Percentiles rank a stretch among this genome's conserved stretches.
phyloP scores from a whole-genome alignment of 2,113 vertebrate species.

The Spea bombifrons region DNA sequence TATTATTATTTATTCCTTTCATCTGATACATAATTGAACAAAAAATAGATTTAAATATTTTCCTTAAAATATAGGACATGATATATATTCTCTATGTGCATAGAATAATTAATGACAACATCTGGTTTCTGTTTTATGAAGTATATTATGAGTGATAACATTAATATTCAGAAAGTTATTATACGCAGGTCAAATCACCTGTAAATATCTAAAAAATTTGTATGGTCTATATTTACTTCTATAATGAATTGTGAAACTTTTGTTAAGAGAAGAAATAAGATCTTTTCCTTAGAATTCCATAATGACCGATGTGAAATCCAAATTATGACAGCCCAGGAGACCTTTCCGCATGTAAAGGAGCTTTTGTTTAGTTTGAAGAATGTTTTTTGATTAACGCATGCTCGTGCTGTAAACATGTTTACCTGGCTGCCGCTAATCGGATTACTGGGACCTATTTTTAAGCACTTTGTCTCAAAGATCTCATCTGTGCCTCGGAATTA shows the following conservation, averaged over 20 bases:
- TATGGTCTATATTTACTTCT: background rate
- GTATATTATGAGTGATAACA: too few species aligned
- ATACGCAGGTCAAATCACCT: too few species aligned
- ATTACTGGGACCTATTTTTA: conserved; percentile 22
- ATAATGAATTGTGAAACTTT: background rate
- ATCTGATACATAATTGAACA: too few species aligned
- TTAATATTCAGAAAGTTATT: too few species aligned
- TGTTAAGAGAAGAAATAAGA: background rate
- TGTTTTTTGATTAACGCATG: background rate
- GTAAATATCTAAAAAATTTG: too few species aligned
- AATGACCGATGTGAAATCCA: background rate
- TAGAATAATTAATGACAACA: too few species aligned
- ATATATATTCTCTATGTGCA: too few species aligned
- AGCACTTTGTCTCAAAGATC: conserved; percentile 23
- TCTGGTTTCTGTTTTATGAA: too few species aligned
- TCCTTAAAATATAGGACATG: too few species aligned
- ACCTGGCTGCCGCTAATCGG: conserved; percentile 25
- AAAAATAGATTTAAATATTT: too few species aligned
- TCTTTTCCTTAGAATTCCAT: background rate
- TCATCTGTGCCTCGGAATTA: conserved; percentile 25
- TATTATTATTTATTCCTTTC: too few species aligned
- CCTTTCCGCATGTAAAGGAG: background rate
- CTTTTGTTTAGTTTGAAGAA: background rate
- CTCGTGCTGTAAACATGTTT: conserved; percentile 27
- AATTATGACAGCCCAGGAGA: background rate